These are phyloP conservation scores for Chrysotoxum bicinctum DNA, from an alignment of 2,888 invertebrate species.

Conservation along the genomic window DNA sequence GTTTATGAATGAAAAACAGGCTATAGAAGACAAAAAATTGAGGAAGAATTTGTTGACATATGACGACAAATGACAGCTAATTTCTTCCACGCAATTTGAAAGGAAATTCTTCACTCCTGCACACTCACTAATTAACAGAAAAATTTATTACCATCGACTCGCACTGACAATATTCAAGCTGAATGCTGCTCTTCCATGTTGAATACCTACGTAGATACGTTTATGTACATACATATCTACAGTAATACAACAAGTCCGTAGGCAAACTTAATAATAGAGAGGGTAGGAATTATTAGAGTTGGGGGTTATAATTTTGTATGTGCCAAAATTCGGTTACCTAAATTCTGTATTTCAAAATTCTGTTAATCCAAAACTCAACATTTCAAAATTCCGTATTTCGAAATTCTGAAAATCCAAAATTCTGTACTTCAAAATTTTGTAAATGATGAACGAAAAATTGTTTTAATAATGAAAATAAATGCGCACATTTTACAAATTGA, in stretches of 20 bases:
- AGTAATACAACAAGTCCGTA: not conserved
- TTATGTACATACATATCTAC: no score
- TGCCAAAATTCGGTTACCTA: no score
- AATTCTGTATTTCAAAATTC: no score
- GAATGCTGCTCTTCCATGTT: constrained; percentile 34
- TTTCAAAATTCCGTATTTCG: no score
- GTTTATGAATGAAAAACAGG: constrained; percentile 1
- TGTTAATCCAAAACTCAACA: no score
- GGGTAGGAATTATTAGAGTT: not conserved
- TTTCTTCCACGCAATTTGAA: constrained; percentile 64
- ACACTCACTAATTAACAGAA: constrained; percentile 58
- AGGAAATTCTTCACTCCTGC: constrained; percentile 14
- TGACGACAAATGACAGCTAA: constrained; percentile 71
- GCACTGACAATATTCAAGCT: constrained; percentile 35
- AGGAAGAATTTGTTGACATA: constrained; percentile 41
- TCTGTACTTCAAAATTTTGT: no score
- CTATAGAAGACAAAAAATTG: not conserved
- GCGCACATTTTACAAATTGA: no score
- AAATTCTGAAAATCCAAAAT: no score
- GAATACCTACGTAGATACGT: not conserved
- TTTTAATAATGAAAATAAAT: no score
- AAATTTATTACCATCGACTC: constrained; percentile 60
- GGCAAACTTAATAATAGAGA: not conserved
- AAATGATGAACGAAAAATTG: no score
- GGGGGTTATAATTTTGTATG: no score